Evolutionary conservation across 2,888 invertebrate species (phyloP).

Genomic region (Leptothorax acervorum): DNA sequence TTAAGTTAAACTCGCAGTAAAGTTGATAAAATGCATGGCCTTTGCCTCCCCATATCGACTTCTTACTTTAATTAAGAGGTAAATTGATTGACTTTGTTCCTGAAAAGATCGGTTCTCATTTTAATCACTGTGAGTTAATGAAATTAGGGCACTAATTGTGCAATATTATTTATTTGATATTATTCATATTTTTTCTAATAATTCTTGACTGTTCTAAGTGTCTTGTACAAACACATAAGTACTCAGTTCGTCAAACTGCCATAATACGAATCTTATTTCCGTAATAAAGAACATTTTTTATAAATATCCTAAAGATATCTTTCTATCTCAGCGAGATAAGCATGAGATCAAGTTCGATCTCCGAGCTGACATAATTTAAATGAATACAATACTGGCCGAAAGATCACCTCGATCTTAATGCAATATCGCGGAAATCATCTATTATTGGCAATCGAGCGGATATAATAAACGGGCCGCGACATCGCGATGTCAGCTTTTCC

Average conservation of each 20-base stretch:
- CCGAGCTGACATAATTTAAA: neutral
- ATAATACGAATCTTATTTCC: neutral
- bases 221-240: neutral
- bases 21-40: neutral
- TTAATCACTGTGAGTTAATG: neutral
- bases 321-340: neutral
- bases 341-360: neutral
- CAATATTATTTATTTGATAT: neutral
- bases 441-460: slow-evolving; percentile 12
- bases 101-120: neutral
- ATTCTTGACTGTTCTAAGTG: neutral
- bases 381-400: neutral
- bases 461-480: neutral
- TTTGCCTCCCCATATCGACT: neutral
- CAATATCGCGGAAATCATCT: neutral
- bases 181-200: slow-evolving; percentile 5
- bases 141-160: neutral
- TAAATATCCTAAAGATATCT: neutral
- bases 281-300: neutral
- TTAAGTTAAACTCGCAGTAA: neutral
- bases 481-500: slow-evolving; percentile 9
- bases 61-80: neutral
- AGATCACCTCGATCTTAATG: slow-evolving; percentile 16
- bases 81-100: neutral
- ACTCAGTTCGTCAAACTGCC: neutral